Evolutionary conservation across 2,113 vertebrate genomes (phyloP), one percentile per base, ranked within the genome.

Genomic region (Manacus vitellinus): DNA sequence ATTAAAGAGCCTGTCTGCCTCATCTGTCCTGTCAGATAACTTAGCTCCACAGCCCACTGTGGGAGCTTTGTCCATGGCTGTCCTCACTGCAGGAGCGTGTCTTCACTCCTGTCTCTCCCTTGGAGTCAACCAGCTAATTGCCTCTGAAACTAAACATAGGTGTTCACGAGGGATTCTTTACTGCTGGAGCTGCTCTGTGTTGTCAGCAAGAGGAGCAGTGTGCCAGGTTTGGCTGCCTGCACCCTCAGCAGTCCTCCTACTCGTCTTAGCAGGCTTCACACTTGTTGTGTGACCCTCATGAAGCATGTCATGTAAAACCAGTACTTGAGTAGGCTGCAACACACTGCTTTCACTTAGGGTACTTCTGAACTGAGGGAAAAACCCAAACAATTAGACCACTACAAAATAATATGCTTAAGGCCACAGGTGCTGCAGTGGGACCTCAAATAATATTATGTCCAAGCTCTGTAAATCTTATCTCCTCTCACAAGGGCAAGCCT

Each of bases 81-180:
- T 51, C n/a, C 6, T 4, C 54, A 3, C 18, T 22, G 31, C 71
- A 62, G 43, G 7, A 84, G 31, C 3, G 15, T 81, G 88, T 54
- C 56, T 81, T 76, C 51, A 6, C 27, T 82, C 75, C 49, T 3
- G 4, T 37, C 31, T 88, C 41, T 85, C 74, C 44, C 39, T 46
- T 55, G 59, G 79, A 73, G 22, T 44, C 4, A 3, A 30, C 22
- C 44, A 51, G 30, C 33, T 92, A 46, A 90, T 86, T 77, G 55
- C 72, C 23, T 77, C 79, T 35, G 46, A 59, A 80, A 47, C 6
- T 1, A 22, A 51, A 23, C 0, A 27, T 71, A 59, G 79, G 74
- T 0, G 3, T 37, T 90, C 54, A 21, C 0, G 0, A 62, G 67
- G 46, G 79, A 47, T 66, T 20, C 2, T 83, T n/a, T 4, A 2